A percentile compares a stretch with the other conserved stretches of the same genome.
Evolutionary conservation across 2,888 invertebrate species (phyloP).

Genomic region (Heliconius hortense): DNA sequence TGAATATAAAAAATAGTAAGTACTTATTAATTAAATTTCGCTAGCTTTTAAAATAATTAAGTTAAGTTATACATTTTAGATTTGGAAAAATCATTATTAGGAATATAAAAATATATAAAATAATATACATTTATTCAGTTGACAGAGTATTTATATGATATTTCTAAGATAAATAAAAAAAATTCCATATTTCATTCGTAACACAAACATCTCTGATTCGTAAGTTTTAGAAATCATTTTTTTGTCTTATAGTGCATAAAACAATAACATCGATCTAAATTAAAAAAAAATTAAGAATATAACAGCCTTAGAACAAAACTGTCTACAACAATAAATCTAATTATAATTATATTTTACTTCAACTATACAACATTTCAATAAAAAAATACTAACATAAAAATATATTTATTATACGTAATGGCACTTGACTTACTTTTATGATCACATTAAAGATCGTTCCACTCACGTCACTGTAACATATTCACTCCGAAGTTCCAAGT

Average conservation of each 20-base stretch:
- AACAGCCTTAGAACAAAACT: not conserved
- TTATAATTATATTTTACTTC: not conserved
- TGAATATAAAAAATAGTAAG: not conserved
- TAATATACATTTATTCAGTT: no score
- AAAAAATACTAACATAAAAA: not conserved
- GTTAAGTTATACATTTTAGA: no score
- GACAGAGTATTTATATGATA: no score
- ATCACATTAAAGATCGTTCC: conserved; percentile 19
- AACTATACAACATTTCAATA: not conserved
- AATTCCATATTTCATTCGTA: no score
- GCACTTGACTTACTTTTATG: conserved; percentile 18
- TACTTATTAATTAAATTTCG: not conserved
- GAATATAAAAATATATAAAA: no score
- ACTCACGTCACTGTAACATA: conserved; percentile 39
- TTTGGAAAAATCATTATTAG: no score
- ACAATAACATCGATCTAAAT: not conserved
- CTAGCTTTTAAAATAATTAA: no score
- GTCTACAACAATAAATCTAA: not conserved
- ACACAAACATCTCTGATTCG: no score
- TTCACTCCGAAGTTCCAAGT: conserved; percentile 40
- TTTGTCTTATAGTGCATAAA: not conserved
- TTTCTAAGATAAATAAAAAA: no score
- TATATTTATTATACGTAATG: not conserved
- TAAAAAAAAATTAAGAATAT: not conserved
- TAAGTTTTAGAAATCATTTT: not conserved